Evolutionary conservation across 2,888 invertebrate species (phyloP), one percentile per base, ranked within the genome.

Genomic region (Chrysopilus asiliformis): DNA sequence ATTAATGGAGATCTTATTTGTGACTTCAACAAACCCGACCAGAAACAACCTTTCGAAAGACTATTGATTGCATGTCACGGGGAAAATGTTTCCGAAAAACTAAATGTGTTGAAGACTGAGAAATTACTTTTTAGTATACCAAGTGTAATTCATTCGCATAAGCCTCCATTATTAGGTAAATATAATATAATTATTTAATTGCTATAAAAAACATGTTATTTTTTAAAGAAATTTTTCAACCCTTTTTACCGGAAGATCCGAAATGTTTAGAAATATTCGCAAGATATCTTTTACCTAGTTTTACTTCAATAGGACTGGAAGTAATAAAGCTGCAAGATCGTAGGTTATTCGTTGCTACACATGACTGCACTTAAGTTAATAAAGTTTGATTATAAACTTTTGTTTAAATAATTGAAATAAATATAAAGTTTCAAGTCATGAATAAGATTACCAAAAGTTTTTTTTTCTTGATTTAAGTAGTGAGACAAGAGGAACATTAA

Each of bases 111-210:
- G 58, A 67, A 3, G 57, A 68, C 43, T 43, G 60, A 68, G 4
- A 72, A 73, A 53, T 52, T 87, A 29, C 56, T 94, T 36, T 61
- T 85, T 13, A 90, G 90, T 58, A 68, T 90, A 15, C 94, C 95
- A 1, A 91, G 91, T 64, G 79, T 84, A 12, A 68, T 94, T 40
- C 94, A 95, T 64, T 95, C 95, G 0, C 90, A 93, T 57, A 97
- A 97, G 63, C 94, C 94, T 26, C 91, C 93, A 1, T 62, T 95
- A 36, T 52, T 70, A 47, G 76, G 81, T 74, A 68, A 66, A 56
- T 43, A 6, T 13, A 26, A n/a, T n/a, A n/a, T n/a, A n/a, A n/a
- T 42, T 29, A 32, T 27, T 29, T 32, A 34, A 16, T 13, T 32
- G 22, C 7, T 22, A 22, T 22, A 8, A 8, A 10, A 8, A 22